These are phyloP conservation scores for Lordiphosa mommai DNA, from an alignment of 1,140 invertebrate genomes.

Conservation along the genomic window DNA sequence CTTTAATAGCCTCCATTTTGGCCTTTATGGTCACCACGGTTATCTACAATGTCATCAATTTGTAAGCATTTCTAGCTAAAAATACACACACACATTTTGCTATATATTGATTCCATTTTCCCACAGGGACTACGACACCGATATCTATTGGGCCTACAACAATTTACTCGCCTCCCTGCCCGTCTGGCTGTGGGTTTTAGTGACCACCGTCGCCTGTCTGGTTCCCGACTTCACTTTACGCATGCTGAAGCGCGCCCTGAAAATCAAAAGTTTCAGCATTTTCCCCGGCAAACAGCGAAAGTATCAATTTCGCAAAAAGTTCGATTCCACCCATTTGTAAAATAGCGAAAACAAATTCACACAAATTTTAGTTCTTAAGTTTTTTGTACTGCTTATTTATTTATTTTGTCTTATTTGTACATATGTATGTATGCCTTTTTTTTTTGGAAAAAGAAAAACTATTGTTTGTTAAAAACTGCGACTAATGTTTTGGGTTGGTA, in stretches of 20 bases:
- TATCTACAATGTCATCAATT: constrained; percentile 82
- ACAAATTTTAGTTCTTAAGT: constrained; percentile 21
- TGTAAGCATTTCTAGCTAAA: constrained; percentile 80
- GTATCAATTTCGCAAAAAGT: constrained; percentile 51
- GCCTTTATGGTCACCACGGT: constrained; percentile 82
- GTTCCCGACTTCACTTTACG: constrained; percentile 82
- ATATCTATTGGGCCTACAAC: constrained; percentile 84
- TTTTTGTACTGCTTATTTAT: constrained; percentile 52
- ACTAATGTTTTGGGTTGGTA: background rate
- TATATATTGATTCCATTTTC: background rate
- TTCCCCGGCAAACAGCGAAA: constrained; percentile 66
- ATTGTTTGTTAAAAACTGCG: background rate
- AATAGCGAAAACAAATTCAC: background rate
- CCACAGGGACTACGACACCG: constrained; percentile 82
- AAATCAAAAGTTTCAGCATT: constrained; percentile 56
- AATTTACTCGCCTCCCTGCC: constrained; percentile 82
- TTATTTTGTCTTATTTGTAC: constrained; percentile 48
- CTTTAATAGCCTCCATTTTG: constrained; percentile 82
- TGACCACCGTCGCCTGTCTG: constrained; percentile 82
- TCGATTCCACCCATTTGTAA: constrained; percentile 62
- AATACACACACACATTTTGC: too few species aligned
- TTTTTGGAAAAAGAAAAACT: constrained; percentile 14
- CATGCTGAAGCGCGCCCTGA: constrained; percentile 56
- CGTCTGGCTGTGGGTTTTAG: constrained; percentile 83
- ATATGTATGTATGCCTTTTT: constrained; percentile 42